Percentiles rank a stretch among this genome's conserved stretches.
Evolutionary conservation across 2,797 vertebrate species (phyloP).

Genomic region (Protonibea diacanthus): DNA sequence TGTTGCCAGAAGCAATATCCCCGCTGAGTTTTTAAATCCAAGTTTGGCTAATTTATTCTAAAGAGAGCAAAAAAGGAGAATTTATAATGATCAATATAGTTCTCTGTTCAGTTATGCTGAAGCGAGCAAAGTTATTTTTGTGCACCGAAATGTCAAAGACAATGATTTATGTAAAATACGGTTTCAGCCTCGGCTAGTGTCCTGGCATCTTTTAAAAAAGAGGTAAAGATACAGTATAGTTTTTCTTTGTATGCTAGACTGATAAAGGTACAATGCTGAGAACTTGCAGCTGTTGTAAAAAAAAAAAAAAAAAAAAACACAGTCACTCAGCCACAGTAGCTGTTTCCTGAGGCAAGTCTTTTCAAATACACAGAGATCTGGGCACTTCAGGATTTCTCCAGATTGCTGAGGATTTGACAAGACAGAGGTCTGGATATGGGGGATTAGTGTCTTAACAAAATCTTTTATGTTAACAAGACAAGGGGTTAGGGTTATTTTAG

Average conservation of each 20-base stretch:
- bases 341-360: neutral
- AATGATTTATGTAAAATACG: conserved; percentile 49
- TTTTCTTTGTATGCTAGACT: conserved; percentile 11
- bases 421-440: neutral
- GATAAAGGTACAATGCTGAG: neutral
- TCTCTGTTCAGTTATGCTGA: conserved; percentile 50
- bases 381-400: conserved; percentile 5
- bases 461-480: conserved; percentile 5
- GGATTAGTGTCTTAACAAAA: conserved; percentile 6
- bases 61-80: conserved; percentile 60
- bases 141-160: conserved; percentile 48
- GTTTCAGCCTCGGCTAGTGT: conserved; percentile 16
- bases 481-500: neutral
- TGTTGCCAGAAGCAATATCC: conserved; percentile 53
- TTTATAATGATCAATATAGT: conserved; percentile 64
- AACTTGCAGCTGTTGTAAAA: neutral
- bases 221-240: neutral
- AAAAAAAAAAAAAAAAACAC: neutral
- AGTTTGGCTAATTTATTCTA: conserved; percentile 64
- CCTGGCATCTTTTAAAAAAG: neutral
- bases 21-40: conserved; percentile 53
- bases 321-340: neutral
- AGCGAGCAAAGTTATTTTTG: conserved; percentile 56
- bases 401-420: conserved; percentile 10
- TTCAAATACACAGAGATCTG: neutral